A percentile compares a stretch with the other conserved stretches of the same genome.
phyloP scores from a whole-genome alignment of 2,113 vertebrate genomes.

The Agelaius tricolor region DNA sequence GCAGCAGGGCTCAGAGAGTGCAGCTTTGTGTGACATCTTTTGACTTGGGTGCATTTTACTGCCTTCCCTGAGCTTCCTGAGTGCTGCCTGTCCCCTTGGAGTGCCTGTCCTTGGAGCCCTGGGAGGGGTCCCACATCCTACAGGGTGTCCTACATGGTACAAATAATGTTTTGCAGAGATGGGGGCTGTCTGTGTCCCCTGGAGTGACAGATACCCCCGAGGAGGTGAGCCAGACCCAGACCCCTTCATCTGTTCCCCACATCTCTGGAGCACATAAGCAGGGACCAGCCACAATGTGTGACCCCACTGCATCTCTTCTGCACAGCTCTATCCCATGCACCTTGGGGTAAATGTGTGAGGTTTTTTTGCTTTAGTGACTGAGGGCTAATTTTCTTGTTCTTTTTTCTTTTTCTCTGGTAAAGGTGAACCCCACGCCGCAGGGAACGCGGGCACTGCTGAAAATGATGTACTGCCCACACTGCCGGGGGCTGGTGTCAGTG shows the following conservation, averaged over 20 bases:
- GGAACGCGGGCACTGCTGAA: slow-evolving; percentile 89
- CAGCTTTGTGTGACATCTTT: not conserved
- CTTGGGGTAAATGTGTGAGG: fast-evolving
- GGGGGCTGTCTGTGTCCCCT: fast-evolving
- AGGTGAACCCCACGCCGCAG: slow-evolving; percentile 90
- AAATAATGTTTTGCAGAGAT: not conserved
- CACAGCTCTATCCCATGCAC: not conserved
- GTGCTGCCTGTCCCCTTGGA: fast-evolving
- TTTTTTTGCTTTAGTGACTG: not conserved
- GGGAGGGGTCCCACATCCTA: not conserved
- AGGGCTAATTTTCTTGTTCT: not conserved
- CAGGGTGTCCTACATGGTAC: too few relatives aligned
- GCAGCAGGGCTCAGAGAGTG: not conserved
- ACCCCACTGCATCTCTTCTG: fast-evolving
- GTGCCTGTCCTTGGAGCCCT: not conserved
- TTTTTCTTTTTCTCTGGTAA: not conserved
- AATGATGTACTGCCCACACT: slow-evolving; percentile 96
- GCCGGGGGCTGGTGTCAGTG: slow-evolving; percentile 88
- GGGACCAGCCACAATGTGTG: fast-evolving
- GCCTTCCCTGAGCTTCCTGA: not conserved
- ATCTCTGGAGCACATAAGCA: fast-evolving
- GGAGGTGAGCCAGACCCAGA: not conserved
- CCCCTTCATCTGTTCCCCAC: not conserved
- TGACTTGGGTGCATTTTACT: not conserved
- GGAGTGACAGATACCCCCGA: not conserved